Evolutionary conservation across 2,888 invertebrate species (phyloP).

Genomic region (Drepanosiphum platanoidis): DNA sequence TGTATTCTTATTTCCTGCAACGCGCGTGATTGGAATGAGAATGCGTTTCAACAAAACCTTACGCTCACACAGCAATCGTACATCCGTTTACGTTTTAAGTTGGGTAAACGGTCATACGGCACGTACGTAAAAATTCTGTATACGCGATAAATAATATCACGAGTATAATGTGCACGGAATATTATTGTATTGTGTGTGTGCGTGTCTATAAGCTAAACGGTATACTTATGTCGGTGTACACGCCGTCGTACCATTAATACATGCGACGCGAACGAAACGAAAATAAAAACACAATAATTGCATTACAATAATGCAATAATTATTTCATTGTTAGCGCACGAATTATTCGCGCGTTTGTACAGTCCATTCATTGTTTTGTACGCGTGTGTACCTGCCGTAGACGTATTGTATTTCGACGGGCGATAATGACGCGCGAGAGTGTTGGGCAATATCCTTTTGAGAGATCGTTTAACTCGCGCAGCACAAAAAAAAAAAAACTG

Average conservation of each 20-base stretch:
- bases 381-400: too few relatives aligned
- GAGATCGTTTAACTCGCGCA: too few relatives aligned
- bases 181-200: neutral
- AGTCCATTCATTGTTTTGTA: too few relatives aligned
- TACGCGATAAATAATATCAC: neutral
- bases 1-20: slow-evolving; percentile 37
- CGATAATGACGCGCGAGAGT: too few relatives aligned
- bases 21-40: slow-evolving; percentile 58
- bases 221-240: too few relatives aligned
- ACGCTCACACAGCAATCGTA: slow-evolving; percentile 10
- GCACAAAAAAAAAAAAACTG: too few relatives aligned
- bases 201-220: slow-evolving; percentile 25
- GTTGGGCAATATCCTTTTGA: too few relatives aligned
- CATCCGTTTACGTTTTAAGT: slow-evolving; percentile 49
- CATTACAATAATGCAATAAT: neutral
- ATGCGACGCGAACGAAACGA: too few relatives aligned
- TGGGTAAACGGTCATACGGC: slow-evolving; percentile 18
- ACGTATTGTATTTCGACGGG: too few relatives aligned
- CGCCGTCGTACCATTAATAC: too few relatives aligned
- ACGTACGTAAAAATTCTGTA: slow-evolving; percentile 29
- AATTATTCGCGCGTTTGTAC: neutral
- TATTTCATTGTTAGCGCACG: neutral
- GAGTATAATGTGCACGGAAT: neutral
- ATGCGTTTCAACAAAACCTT: slow-evolving; percentile 26
- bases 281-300: neutral